Evolutionary conservation across 2,113 vertebrate species (phyloP), one percentile per base, ranked within the genome.

Genomic region (Cryptoleucopteryx plumbea): DNA sequence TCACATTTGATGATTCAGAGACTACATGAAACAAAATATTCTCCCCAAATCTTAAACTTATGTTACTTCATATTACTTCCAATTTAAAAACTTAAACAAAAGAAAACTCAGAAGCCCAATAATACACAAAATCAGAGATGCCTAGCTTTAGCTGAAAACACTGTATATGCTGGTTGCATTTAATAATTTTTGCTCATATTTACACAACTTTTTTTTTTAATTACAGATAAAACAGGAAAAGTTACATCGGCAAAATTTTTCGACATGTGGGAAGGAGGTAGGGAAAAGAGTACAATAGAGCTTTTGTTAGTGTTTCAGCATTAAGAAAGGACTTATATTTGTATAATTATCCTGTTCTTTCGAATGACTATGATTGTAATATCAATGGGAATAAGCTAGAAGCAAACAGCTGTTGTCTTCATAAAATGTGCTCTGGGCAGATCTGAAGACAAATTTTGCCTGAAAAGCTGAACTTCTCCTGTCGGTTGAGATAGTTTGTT

Each of bases 231-330:
- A 71, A 98, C 98, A 16, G 98, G 98, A 85, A 88, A 98, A 75
- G 25, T 80, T 58, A 23, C 5, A 14, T 81, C 88, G 0, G 14
- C 86, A 8, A 38, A 42, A 4, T 94, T 58, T 91, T 99, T 98
- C 95, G 97, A 98, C 67, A 98, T 98, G 98, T 98, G 96, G 23
- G 6, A 31, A 70, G 95, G 93, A 63, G 98, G 98, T 98, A 98
- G 90, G 98, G 40, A 61, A 56, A 93, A 82, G 11, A 62, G 4
- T 48, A 16, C 8, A 47, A 43, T 0, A 56, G 48, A 88, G 36
- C 12, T 91, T 90, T 79, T 89, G 27, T 68, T 87, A 59, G 21
- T 38, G 19, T 65, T 84, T 72, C 45, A 56, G 9, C 3, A 2
- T 75, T 84, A 53, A 67, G 20, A 56, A 79, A 62, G 12, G 4